Conservation (phyloP, 2,113 vertebrate species). For the Scortum barcoo region DNA sequence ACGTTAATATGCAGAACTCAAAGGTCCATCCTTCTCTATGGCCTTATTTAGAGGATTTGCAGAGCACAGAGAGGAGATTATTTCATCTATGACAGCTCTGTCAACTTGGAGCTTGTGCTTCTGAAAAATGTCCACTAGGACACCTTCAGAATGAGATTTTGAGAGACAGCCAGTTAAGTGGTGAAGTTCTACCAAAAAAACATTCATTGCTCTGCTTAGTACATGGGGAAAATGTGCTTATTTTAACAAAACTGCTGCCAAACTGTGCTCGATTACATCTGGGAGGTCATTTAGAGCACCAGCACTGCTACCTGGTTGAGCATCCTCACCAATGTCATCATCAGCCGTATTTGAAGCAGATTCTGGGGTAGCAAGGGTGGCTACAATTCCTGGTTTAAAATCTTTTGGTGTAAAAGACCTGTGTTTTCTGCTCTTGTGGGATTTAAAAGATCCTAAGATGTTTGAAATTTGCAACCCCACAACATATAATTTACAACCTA, state of each 20-base stretch:
- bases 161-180: slow-evolving; percentile 6
- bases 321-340: slow-evolving; percentile 1
- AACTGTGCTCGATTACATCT: not conserved
- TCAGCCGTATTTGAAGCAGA: not conserved
- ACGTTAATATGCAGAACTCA: slow-evolving; percentile 21
- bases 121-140: slow-evolving; percentile 11
- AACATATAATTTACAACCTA: not conserved
- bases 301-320: not conserved
- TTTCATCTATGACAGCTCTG: not conserved
- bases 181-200: slow-evolving; percentile 15
- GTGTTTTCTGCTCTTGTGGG: not conserved
- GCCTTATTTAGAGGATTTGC: slow-evolving; percentile 19
- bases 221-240: not conserved
- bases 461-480: not conserved
- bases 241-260: slow-evolving; percentile 1
- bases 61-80: not conserved
- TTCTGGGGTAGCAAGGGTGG: not conserved
- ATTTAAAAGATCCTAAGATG: not conserved
- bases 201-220: not conserved
- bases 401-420: not conserved
- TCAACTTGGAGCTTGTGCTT: slow-evolving; percentile 19
- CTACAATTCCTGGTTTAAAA: not conserved
- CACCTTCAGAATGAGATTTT: not conserved
- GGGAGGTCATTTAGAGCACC: not conserved
- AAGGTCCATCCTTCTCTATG: slow-evolving; percentile 14